These are phyloP conservation scores for Centroberyx gerrardi DNA, from an alignment of 2,797 vertebrate species.

Conservation along the genomic window DNA sequence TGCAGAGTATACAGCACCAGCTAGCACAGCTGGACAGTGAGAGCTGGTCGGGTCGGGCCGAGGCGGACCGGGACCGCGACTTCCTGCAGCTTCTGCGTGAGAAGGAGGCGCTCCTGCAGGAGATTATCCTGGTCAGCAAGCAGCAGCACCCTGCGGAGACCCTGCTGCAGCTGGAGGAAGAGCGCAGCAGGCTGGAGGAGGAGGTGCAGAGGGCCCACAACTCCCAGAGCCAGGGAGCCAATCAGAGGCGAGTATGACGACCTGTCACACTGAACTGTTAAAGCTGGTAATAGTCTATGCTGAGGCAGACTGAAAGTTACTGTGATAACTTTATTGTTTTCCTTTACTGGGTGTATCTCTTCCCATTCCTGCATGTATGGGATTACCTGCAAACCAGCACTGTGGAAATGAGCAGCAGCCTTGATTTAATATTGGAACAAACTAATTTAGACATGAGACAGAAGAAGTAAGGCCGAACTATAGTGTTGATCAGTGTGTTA, in stretches of 20 bases:
- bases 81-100: slow-evolving; percentile 96
- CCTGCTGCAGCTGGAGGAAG: slow-evolving; percentile 90
- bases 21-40: slow-evolving; percentile 94
- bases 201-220: slow-evolving; percentile 93
- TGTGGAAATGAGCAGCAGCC: no score
- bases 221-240: slow-evolving; percentile 92
- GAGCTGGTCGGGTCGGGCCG: slow-evolving; percentile 95
- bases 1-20: slow-evolving; percentile 96
- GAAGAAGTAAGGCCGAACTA: no score
- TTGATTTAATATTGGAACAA: no score
- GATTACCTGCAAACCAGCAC: no score
- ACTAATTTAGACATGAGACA: no score
- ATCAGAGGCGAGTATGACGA: slow-evolving; percentile 89
- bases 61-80: slow-evolving; percentile 95
- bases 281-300: background rate
- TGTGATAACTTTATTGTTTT: background rate
- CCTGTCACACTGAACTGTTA: background rate
- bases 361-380: no score
- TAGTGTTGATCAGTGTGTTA: no score
- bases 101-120: slow-evolving; percentile 97
- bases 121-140: slow-evolving; percentile 93
- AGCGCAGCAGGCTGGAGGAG: slow-evolving; percentile 91
- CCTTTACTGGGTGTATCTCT: background rate
- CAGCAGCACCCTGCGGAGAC: slow-evolving; percentile 90
- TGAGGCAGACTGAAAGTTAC: background rate